Conservation (phyloP, 2,888 invertebrate species). For the Horisme vitalbata region DNA sequence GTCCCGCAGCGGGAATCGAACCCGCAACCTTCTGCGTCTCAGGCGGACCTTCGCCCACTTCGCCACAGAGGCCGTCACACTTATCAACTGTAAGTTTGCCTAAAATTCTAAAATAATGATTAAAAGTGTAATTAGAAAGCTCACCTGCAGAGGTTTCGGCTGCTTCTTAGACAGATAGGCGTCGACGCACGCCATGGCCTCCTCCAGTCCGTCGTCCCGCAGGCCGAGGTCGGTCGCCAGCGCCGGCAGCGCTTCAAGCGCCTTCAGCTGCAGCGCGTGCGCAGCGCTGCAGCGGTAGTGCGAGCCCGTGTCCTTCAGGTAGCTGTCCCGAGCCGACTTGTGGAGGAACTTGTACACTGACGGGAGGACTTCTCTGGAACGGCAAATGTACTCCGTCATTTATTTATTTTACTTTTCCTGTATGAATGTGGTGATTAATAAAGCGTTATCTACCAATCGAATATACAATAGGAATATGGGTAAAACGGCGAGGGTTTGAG, state of each 20-base stretch:
- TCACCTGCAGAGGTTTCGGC: constrained; percentile 85
- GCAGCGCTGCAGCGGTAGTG: constrained; percentile 76
- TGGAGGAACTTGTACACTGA: constrained; percentile 80
- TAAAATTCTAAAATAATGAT: no score
- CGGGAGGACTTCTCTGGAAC: constrained; percentile 86
- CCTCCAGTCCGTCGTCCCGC: constrained; percentile 60
- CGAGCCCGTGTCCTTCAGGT: constrained; percentile 80
- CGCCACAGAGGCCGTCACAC: no score
- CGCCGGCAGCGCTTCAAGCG: constrained; percentile 72
- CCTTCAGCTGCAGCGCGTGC: constrained; percentile 79
- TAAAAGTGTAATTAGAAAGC: constrained; percentile 2
- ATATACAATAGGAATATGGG: no score
- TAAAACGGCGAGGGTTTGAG: no score
- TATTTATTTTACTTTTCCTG: not conserved
- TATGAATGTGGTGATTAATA: no score
- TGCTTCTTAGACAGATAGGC: constrained; percentile 84
- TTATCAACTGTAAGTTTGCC: no score
- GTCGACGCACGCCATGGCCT: constrained; percentile 65
- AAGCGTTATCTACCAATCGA: no score
- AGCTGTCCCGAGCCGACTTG: constrained; percentile 80
- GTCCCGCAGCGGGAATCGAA: no score
- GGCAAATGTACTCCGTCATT: not conserved
- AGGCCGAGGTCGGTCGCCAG: constrained; percentile 74
- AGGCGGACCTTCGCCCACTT: no score
- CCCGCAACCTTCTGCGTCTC: no score